Evolutionary conservation across 2,113 vertebrate species (phyloP).

Genomic region (Tupaia chinensis): DNA sequence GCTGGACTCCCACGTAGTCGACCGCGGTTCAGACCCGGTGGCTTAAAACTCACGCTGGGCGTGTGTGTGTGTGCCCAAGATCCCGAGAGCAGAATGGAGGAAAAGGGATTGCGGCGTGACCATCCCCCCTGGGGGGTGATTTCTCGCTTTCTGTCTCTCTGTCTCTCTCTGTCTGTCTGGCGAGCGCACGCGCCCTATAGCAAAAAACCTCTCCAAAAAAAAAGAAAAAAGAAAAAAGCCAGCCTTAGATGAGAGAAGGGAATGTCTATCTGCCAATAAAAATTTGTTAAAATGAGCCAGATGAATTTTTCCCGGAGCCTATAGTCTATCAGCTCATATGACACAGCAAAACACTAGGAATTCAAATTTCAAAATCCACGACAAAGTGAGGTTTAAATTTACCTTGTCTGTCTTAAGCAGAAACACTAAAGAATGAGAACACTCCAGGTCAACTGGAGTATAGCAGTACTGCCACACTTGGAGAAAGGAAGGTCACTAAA

Average conservation of each 20-base stretch:
- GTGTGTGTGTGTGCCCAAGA: no score
- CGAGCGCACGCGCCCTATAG: no score
- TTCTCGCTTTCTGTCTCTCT: no score
- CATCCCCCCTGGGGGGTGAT: no score
- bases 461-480: not conserved
- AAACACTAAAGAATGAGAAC: not conserved
- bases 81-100: no score
- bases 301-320: not conserved
- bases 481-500: not conserved
- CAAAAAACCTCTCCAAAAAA: no score
- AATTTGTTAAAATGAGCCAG: constrained; percentile 22
- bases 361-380: not conserved
- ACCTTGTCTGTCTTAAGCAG: constrained; percentile 12
- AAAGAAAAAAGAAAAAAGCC: not conserved
- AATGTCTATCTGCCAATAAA: not conserved
- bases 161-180: no score
- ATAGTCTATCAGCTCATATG: not conserved
- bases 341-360: not conserved
- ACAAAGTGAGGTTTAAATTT: constrained; percentile 22
- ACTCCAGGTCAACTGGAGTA: not conserved
- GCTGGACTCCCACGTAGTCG: no score
- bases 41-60: no score
- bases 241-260: not conserved
- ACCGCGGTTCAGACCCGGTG: no score
- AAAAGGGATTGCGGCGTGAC: no score